Percentiles rank a stretch among this genome's conserved stretches.
phyloP scores from a whole-genome alignment of 1,140 invertebrate genomes.

The Penaeus vannamei region DNA sequence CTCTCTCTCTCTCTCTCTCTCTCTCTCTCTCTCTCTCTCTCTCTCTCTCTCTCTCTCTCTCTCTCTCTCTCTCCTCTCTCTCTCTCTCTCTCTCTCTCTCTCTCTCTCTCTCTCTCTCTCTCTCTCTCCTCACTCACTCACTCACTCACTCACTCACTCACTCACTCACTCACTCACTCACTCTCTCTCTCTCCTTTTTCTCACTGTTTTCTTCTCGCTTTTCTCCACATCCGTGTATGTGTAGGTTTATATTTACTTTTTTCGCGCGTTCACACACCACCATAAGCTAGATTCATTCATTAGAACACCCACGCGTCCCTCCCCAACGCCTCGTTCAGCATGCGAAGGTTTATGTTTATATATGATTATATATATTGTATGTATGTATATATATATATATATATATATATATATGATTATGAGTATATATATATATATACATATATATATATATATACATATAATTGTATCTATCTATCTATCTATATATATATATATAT shows the following conservation, averaged over 20 bases:
- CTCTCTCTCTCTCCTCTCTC: not conserved
- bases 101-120: slow-evolving; percentile 25
- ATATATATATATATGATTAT: too few species aligned
- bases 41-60: not conserved
- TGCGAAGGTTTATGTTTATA: too few species aligned
- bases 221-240: not conserved
- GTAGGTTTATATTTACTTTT: not conserved
- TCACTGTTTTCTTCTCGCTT: not conserved
- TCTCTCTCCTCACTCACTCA: not conserved
- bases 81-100: not conserved
- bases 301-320: too few species aligned
- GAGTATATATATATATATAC: too few species aligned
- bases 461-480: accelerated
- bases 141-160: not conserved
- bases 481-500: too few species aligned
- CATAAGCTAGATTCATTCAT: too few species aligned
- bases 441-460: too few species aligned
- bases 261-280: not conserved
- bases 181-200: slow-evolving; percentile 32
- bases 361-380: too few species aligned
- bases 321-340: too few species aligned
- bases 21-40: not conserved
- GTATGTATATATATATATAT: too few species aligned
- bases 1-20: not conserved
- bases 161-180: not conserved